These are phyloP conservation scores for Nasonia vitripennis DNA, from an alignment of 1,140 invertebrate genomes.

Conservation along the genomic window DNA sequence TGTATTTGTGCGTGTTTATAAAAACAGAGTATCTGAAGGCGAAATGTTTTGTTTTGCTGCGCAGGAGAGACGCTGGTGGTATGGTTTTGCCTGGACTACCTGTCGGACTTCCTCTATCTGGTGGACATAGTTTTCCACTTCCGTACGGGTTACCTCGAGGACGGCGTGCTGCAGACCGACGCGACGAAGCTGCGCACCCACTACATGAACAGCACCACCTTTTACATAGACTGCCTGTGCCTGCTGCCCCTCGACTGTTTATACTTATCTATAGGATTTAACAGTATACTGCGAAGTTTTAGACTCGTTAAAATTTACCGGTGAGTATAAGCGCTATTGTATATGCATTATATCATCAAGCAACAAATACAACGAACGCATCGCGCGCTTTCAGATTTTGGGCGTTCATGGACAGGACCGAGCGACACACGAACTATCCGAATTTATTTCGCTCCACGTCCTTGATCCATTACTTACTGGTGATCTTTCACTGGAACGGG, in stretches of 20 bases:
- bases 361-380: too few species aligned
- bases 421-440: conserved; percentile 98
- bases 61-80: conserved; percentile 90
- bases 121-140: conserved; percentile 98
- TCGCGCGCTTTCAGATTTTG: conserved; percentile 81
- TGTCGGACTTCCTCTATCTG: conserved; percentile 96
- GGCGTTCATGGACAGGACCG: conserved; percentile 98
- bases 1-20: too few species aligned
- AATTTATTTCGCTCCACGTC: conserved; percentile 96
- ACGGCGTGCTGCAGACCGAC: conserved; percentile 97
- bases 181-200: conserved; percentile 93
- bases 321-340: conserved; percentile 57
- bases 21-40: too few species aligned
- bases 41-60: conserved; percentile 42
- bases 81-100: conserved; percentile 98
- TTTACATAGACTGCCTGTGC: conserved; percentile 99
- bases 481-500: conserved; percentile 99
- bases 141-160: conserved; percentile 96
- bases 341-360: too few species aligned
- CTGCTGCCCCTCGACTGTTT: conserved; percentile 97
- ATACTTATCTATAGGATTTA: conserved; percentile 98
- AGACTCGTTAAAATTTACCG: conserved; percentile 98
- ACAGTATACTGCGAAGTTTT: conserved; percentile 97
- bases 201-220: conserved; percentile 99
- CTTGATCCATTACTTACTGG: conserved; percentile 96